Evolutionary conservation across 2,797 vertebrate genomes (phyloP), one percentile per base, ranked within the genome.

Genomic region (Taenioides sp.): DNA sequence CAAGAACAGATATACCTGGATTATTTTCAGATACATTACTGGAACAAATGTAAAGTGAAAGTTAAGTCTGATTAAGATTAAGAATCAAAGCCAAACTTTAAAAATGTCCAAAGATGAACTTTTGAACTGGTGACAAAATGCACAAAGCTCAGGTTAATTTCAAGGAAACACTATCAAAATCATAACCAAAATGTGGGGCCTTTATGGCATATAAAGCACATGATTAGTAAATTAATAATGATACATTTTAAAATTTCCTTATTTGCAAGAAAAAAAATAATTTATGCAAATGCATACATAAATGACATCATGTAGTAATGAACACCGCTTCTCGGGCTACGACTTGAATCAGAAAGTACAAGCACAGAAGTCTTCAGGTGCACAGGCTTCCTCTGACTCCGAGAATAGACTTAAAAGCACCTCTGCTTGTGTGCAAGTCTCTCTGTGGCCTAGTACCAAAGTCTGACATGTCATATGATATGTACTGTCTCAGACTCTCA

Each of bases 1-100:
- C 4, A 43, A 47, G 43, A 47, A 34, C 28, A 20, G 52, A 20
- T 23, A 59, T 74, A 69, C 17, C 62, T 27, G 23, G 22, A 7
- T 80, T 71, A 74, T n/a, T 70, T 55, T 58, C 65, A 69, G 28
- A 43, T 25, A 25, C 66, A 61, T 20, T 54, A 49, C 18, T 67
- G 6, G 49, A n/a, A 49, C 4, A 31, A 28, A 12, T 49, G 43
- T 5, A 17, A 47, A 47, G 43, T 17, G 43, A 47, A 17, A 47
- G 14, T 47, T 47, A 47, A 47, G 43, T 47, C 3, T 47, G 14
- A 47, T 18, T n/a, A 20, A 28, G n/a, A 20, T 49, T 25, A 54
- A 61, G 54, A 69, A 23, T 62, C 5, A 34, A 40, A 37, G 34
- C 9, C 7, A 37, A 37, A 37, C 34, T 37, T 37, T 37, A 37